Evolutionary conservation across 2,888 invertebrate genomes (phyloP).

Genomic region (Conus canariensis): DNA sequence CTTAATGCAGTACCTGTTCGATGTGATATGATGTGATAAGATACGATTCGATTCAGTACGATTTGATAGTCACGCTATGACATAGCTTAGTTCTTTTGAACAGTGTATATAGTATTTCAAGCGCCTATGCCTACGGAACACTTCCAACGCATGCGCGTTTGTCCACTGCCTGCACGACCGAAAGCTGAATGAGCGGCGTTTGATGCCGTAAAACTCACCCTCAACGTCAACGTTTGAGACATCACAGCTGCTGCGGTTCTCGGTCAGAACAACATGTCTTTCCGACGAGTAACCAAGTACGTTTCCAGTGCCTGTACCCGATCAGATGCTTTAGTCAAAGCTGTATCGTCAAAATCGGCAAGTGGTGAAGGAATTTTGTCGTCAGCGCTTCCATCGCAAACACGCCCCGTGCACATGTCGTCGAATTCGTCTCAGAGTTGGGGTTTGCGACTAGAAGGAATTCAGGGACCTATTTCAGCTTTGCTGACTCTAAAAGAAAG

Average conservation of each 20-base stretch:
- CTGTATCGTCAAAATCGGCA: neutral
- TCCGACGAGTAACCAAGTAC: slow-evolving; percentile 8
- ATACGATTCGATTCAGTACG: too few species aligned
- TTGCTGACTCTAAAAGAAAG: slow-evolving; percentile 29
- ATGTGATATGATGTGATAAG: too few species aligned
- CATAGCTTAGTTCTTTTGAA: too few species aligned
- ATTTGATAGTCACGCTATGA: too few species aligned
- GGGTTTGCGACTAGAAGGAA: slow-evolving; percentile 21
- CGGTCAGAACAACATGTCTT: neutral
- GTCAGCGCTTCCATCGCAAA: neutral
- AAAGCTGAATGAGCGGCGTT: too few species aligned
- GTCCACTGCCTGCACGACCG: too few species aligned
- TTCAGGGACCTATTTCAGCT: slow-evolving; percentile 29
- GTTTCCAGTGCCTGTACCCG: neutral
- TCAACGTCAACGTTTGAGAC: too few species aligned
- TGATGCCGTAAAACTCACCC: too few species aligned
- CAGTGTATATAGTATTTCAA: neutral
- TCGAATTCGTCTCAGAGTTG: neutral
- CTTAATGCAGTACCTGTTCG: too few species aligned
- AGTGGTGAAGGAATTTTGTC: neutral
- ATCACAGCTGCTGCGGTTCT: too few species aligned
- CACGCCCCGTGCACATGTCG: neutral
- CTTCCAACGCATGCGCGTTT: too few species aligned
- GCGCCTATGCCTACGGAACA: neutral
- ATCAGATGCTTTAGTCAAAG: neutral